Evolutionary conservation across 37 sponge, comb jelly and placozoan species (phyloP).

Genomic region (Diacarnus erythraeanus): DNA sequence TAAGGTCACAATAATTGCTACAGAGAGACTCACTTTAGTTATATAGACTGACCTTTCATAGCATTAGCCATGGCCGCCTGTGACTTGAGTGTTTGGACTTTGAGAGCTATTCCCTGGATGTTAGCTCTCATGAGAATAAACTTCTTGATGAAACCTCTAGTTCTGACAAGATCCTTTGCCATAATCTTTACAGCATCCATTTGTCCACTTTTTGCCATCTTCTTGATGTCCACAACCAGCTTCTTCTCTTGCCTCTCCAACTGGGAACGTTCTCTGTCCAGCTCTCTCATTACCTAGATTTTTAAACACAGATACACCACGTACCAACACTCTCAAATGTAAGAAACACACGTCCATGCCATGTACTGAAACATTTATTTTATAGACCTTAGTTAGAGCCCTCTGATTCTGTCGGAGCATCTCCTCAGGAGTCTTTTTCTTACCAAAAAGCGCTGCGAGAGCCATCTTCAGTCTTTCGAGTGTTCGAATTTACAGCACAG

Average conservation of each 20-base stretch:
- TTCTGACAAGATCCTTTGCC: constrained; percentile 94
- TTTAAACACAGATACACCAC: neutral
- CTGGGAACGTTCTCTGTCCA: constrained; percentile 81
- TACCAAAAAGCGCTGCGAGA: constrained; percentile 45
- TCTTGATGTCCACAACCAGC: constrained; percentile 93
- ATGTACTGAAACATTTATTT: neutral
- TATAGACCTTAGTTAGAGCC: constrained; percentile 79
- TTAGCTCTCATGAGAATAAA: constrained; percentile 98
- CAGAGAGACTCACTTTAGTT: no score
- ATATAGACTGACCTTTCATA: constrained; percentile 80
- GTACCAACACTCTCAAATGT: no score
- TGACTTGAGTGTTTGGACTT: constrained; percentile 91
- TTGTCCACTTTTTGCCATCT: constrained; percentile 97
- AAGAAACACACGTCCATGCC: neutral
- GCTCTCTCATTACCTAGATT: constrained; percentile 73
- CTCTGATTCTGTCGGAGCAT: constrained; percentile 95
- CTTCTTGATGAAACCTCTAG: constrained; percentile 89
- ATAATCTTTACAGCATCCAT: constrained; percentile 93
- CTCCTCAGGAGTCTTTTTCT: constrained; percentile 79
- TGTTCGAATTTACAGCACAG: neutral
- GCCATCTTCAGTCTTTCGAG: constrained; percentile 18
- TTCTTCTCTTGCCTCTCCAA: constrained; percentile 97
- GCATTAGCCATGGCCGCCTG: constrained; percentile 97
- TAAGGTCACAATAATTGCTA: no score
- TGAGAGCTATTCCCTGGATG: constrained; percentile 93